Evolutionary conservation across 1,140 invertebrate species (phyloP).

Genomic region (Lineus longissimus): DNA sequence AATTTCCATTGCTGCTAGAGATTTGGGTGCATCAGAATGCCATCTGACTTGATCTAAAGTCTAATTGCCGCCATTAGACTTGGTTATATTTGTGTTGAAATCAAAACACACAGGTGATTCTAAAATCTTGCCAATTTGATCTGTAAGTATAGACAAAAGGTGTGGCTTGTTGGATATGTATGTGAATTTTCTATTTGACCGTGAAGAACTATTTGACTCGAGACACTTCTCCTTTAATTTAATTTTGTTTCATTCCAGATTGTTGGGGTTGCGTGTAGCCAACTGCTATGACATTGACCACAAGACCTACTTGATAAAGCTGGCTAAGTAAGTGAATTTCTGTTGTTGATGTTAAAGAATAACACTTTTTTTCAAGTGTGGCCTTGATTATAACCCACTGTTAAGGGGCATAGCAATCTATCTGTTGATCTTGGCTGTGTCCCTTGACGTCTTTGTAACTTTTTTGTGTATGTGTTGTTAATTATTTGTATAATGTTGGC

Average conservation of each 20-base stretch:
- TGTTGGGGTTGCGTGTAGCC: constrained; percentile 87
- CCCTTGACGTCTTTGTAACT: neutral
- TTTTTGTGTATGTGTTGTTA: neutral
- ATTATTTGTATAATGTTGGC: neutral
- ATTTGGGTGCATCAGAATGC: too few species aligned
- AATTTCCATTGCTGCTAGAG: too few species aligned
- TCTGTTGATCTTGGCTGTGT: too few species aligned
- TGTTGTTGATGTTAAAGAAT: too few species aligned
- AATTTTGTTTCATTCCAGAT: constrained; percentile 56
- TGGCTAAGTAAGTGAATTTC: constrained; percentile 62
- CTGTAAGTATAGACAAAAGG: too few species aligned
- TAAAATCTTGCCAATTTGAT: too few species aligned
- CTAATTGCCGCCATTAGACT: too few species aligned
- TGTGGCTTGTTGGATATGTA: too few species aligned
- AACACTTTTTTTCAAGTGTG: neutral
- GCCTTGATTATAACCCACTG: neutral
- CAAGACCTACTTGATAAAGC: constrained; percentile 90
- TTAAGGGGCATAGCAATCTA: neutral
- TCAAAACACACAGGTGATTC: too few species aligned
- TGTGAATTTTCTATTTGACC: too few species aligned
- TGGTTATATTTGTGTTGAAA: too few species aligned
- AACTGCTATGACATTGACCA: constrained; percentile 98
- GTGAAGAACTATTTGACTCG: neutral
- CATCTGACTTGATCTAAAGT: too few species aligned
- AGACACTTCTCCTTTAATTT: constrained; percentile 6